Percentiles rank a stretch among this genome's conserved stretches.
phyloP scores from a whole-genome alignment of 2,113 vertebrate genomes.

The Phyllostomus discolor region DNA sequence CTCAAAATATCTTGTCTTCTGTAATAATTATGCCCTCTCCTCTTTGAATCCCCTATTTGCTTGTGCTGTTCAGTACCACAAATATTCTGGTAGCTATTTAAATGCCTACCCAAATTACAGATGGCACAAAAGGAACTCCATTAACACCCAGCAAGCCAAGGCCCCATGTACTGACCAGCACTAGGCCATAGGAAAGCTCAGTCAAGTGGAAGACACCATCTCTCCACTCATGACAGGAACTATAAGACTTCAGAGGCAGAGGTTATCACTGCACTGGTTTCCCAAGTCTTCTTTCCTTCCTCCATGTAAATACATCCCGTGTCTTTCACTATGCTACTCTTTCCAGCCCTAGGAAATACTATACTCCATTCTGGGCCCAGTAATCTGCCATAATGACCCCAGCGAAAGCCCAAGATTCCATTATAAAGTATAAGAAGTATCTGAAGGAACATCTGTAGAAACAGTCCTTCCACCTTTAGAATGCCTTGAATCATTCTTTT shows the following conservation, averaged over 20 bases:
- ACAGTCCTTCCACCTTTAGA: constrained; percentile 4
- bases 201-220: not conserved
- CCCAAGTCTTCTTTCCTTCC: not conserved
- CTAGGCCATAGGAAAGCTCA: not conserved
- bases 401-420: not conserved
- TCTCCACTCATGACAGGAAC: not conserved
- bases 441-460: not conserved
- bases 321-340: not conserved
- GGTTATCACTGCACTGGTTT: not conserved
- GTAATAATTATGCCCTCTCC: not conserved
- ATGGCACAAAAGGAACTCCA: not conserved
- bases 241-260: not conserved
- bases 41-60: not conserved
- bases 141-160: not conserved
- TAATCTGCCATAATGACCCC: not conserved
- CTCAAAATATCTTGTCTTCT: not conserved
- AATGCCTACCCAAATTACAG: not conserved
- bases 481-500: constrained; percentile 6
- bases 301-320: not conserved
- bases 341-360: not conserved
- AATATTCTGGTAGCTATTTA: not conserved
- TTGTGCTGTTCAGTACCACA: not conserved
- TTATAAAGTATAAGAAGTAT: not conserved
- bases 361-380: not conserved
- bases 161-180: not conserved